Conservation (phyloP, 2,113 vertebrate species). For the Oxygymnocypris stewartii region DNA sequence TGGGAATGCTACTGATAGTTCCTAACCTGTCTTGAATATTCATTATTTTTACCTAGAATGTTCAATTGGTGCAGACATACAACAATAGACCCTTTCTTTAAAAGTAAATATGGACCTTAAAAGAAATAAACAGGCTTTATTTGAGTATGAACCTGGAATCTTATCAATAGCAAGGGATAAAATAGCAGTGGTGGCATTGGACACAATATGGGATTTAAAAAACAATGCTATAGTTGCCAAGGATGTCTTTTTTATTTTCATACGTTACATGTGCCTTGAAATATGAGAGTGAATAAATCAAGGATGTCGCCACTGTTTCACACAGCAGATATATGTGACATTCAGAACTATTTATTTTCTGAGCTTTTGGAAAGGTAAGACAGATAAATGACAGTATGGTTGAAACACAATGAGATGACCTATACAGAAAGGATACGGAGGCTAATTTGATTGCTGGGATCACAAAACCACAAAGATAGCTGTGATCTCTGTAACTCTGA, state of each 20-base stretch:
- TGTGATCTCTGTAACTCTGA: not conserved
- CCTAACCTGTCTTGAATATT: conserved; percentile 54
- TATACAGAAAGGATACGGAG: not conserved
- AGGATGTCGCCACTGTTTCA: not conserved
- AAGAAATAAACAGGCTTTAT: conserved; percentile 40
- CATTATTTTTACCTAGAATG: conserved; percentile 54
- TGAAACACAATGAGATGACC: not conserved
- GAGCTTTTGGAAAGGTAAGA: not conserved
- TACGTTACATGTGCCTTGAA: conserved; percentile 41
- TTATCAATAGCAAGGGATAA: conserved; percentile 51
- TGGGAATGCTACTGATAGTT: conserved; percentile 35
- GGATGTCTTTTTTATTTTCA: conserved; percentile 54
- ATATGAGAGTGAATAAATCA: not conserved
- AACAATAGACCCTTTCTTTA: not conserved
- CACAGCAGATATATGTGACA: not conserved
- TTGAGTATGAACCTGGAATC: not conserved
- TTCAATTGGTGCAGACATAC: conserved; percentile 34
- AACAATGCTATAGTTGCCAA: conserved; percentile 45
- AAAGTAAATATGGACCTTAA: not conserved
- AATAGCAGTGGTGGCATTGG: conserved; percentile 61
- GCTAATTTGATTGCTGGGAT: not conserved
- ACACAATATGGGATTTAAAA: conserved; percentile 44
- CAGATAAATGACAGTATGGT: not conserved
- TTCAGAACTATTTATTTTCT: not conserved
- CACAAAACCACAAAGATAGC: not conserved